Evolutionary conservation across 2,888 invertebrate genomes (phyloP).

Genomic region (Pocota personata): DNA sequence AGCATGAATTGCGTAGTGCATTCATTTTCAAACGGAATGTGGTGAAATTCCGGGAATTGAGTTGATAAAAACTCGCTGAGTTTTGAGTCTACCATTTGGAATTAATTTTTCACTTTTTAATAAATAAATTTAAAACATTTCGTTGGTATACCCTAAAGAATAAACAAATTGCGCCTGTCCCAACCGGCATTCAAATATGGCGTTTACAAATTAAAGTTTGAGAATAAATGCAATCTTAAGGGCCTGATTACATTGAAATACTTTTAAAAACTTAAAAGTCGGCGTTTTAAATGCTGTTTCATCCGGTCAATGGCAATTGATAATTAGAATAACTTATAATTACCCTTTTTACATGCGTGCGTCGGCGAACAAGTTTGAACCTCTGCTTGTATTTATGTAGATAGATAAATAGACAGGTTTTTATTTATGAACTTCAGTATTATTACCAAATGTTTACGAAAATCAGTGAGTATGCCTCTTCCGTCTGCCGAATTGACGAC

Average conservation of each 20-base stretch:
- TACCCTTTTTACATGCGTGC: no score
- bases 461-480: no score
- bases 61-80: constrained; percentile 9
- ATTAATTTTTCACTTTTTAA: not conserved
- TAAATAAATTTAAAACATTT: not conserved
- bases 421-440: no score
- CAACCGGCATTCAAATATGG: not conserved
- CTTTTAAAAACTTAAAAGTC: not conserved
- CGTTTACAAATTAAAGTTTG: not conserved
- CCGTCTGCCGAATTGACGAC: no score
- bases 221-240: not conserved
- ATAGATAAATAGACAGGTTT: no score
- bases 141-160: not conserved
- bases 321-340: no score
- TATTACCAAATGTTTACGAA: no score
- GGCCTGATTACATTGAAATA: not conserved
- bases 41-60: not conserved
- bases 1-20: not conserved
- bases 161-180: not conserved
- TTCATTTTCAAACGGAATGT: constrained; percentile 27
- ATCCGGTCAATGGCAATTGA: no score
- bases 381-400: no score
- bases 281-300: no score
- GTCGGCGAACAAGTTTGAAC: no score
- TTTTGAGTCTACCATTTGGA: not conserved